A percentile compares a stretch with the other conserved stretches of the same genome.
Evolutionary conservation across 2,113 vertebrate genomes (phyloP).

Genomic region (Mungos mungo): DNA sequence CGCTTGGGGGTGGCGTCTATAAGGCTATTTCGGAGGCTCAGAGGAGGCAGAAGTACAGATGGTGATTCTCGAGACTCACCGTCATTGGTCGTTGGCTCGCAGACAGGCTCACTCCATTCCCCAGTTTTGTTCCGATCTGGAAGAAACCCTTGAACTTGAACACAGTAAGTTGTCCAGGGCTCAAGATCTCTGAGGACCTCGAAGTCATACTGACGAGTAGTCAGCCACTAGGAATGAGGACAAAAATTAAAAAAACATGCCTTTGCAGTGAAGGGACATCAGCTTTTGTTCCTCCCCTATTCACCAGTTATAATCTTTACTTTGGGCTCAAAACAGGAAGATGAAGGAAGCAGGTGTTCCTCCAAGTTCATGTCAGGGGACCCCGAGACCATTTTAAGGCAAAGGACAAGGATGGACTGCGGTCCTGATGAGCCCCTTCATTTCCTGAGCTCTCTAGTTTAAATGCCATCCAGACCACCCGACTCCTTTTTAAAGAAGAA

Average conservation of each 20-base stretch:
- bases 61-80: conserved; percentile 67
- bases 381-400: not conserved
- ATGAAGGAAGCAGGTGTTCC: too few species aligned
- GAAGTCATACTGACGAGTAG: conserved; percentile 56
- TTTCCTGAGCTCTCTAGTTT: not conserved
- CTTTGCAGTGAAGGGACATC: rapidly evolving
- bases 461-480: not conserved
- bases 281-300: rapidly evolving
- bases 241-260: not conserved
- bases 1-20: rapidly evolving
- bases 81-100: conserved; percentile 67
- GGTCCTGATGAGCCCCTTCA: not conserved
- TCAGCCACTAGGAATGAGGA: conserved; percentile 50
- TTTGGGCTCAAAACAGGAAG: not conserved
- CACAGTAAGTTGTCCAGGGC: conserved; percentile 83
- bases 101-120: conserved; percentile 78
- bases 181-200: conserved; percentile 78
- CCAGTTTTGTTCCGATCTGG: conserved; percentile 77
- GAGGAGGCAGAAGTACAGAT: too few species aligned
- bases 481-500: not conserved
- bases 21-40: not conserved
- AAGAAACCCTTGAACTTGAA: conserved; percentile 80
- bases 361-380: not conserved
- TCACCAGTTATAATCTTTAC: not conserved
- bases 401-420: rapidly evolving